Percentiles rank a stretch among this genome's conserved stretches.
These are phyloP conservation scores for Micropterix aruncella DNA, from an alignment of 2,888 invertebrate species.

Conservation along the genomic window DNA sequence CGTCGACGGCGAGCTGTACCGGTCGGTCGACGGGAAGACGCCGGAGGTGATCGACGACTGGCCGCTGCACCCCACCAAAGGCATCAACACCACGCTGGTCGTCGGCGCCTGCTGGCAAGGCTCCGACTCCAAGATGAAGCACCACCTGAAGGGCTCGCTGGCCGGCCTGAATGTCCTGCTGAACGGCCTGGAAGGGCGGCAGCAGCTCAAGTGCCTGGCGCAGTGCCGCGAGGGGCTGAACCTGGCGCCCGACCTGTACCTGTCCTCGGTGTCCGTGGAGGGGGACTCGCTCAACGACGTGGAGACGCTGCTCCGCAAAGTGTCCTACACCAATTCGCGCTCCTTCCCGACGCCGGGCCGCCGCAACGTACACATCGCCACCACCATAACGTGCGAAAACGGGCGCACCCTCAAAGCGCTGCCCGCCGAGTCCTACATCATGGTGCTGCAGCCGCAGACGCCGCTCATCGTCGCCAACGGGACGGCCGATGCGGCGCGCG, in stretches of 20 bases:
- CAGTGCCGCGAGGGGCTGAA: slow-evolving; percentile 71
- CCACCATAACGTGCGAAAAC: slow-evolving; percentile 68
- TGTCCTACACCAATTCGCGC: slow-evolving; percentile 85
- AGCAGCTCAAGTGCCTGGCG: slow-evolving; percentile 63
- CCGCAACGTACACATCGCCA: slow-evolving; percentile 69
- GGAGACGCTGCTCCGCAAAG: slow-evolving; percentile 70
- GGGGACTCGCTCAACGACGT: slow-evolving; percentile 84
- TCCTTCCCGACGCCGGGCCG: slow-evolving; percentile 92
- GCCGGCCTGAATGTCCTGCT: slow-evolving; percentile 72
- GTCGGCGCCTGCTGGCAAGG: slow-evolving; percentile 99
- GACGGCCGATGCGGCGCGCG: slow-evolving; percentile 65
- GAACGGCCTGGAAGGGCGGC: slow-evolving; percentile 58
- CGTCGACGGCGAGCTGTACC: slow-evolving; percentile 70
- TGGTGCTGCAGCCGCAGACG: slow-evolving; percentile 75
- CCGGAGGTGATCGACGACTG: slow-evolving; percentile 98
- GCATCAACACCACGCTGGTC: slow-evolving; percentile 82
- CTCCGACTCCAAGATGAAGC: slow-evolving; percentile 80
- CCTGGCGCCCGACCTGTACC: slow-evolving; percentile 37
- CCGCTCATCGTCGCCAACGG: slow-evolving; percentile 77
- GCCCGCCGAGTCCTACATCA: slow-evolving; percentile 69
- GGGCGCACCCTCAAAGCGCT: slow-evolving; percentile 60
- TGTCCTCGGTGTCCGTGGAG: slow-evolving; percentile 83
- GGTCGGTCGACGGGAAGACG: slow-evolving; percentile 38
- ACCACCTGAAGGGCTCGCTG: slow-evolving; percentile 79
- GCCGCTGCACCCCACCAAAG: slow-evolving; percentile 93